These are phyloP conservation scores for Sander vitreus DNA, from an alignment of 2,113 vertebrate genomes.

Conservation along the genomic window DNA sequence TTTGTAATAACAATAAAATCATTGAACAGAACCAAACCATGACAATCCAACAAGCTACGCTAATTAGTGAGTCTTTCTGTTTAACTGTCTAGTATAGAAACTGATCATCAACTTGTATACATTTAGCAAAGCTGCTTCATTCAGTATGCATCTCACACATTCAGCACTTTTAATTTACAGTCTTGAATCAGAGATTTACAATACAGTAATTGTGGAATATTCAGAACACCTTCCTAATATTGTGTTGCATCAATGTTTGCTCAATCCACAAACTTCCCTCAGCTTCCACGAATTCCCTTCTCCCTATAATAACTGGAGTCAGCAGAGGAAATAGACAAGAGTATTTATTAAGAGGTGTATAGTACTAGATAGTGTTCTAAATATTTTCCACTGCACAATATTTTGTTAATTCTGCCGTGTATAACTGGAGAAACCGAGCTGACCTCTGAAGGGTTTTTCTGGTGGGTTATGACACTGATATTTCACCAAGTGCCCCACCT, in stretches of 20 bases:
- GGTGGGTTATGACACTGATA: neutral
- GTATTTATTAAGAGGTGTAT: neutral
- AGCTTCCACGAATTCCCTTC: neutral
- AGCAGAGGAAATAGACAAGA: neutral
- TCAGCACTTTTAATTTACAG: slow-evolving; percentile 31
- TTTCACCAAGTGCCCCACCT: slow-evolving; percentile 2
- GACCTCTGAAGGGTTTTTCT: neutral
- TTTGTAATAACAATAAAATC: slow-evolving; percentile 9
- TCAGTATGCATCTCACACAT: neutral
- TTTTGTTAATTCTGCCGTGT: slow-evolving; percentile 6
- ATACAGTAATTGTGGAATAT: slow-evolving; percentile 17
- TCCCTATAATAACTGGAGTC: neutral
- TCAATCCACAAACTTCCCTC: neutral
- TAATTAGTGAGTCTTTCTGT: neutral
- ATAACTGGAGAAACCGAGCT: neutral
- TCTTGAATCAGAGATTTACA: slow-evolving; percentile 27
- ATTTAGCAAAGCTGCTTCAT: neutral
- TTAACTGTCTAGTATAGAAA: neutral
- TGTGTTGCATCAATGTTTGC: neutral
- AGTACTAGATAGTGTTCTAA: neutral
- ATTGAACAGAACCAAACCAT: slow-evolving; percentile 7
- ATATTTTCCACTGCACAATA: slow-evolving; percentile 7
- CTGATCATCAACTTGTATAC: neutral
- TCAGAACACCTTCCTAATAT: neutral
- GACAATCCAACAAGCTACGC: neutral